Conservation (phyloP, 2,888 invertebrate species). For the Eulithis prunata region DNA sequence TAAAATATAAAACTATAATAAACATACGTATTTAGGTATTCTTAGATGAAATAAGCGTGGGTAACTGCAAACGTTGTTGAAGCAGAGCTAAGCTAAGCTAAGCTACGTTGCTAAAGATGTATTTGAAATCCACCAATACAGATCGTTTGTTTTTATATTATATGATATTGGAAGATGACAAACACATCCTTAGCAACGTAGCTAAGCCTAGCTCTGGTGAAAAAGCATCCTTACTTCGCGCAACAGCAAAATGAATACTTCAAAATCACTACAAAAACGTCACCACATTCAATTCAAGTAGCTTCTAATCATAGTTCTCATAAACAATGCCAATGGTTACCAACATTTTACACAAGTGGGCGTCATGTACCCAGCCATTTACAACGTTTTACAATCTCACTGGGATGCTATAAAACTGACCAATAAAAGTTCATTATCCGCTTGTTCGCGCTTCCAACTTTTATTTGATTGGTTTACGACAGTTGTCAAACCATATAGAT, state of each 20-base stretch:
- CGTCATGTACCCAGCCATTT: conserved; percentile 55
- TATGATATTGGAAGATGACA: too few relatives aligned
- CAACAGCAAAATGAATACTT: background rate
- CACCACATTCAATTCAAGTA: conserved; percentile 41
- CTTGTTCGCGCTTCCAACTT: conserved; percentile 81
- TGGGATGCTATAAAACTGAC: conserved; percentile 82
- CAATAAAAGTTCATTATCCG: conserved; percentile 84
- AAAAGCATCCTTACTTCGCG: too few relatives aligned
- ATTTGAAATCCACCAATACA: too few relatives aligned
- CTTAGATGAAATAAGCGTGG: too few relatives aligned
- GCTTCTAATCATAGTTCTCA: conserved; percentile 52
- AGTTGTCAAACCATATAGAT: conserved; percentile 67
- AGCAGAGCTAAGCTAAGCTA: too few relatives aligned
- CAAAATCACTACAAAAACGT: conserved; percentile 2
- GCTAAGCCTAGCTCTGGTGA: too few relatives aligned
- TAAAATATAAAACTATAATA: too few relatives aligned
- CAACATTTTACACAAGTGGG: conserved; percentile 39
- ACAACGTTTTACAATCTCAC: conserved; percentile 70
- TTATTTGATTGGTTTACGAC: conserved; percentile 81
- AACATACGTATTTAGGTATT: too few relatives aligned
- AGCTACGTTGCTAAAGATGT: too few relatives aligned
- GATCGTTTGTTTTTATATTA: too few relatives aligned
- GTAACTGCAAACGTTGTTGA: too few relatives aligned
- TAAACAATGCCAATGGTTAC: conserved; percentile 43
- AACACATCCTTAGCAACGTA: too few relatives aligned